Conservation (phyloP, 2,888 invertebrate species). For the Mimachlamys varia region DNA sequence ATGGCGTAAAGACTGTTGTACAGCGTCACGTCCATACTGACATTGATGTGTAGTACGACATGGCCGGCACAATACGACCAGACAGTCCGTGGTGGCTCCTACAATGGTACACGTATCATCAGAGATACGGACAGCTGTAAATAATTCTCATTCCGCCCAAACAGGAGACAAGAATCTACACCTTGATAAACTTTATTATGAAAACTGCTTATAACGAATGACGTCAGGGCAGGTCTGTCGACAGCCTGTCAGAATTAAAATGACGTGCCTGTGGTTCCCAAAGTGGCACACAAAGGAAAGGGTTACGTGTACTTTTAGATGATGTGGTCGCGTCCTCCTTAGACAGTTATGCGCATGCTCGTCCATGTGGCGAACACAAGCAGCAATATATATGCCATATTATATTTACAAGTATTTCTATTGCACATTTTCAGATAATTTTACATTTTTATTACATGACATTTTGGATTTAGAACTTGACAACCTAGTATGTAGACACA, state of each 20-base stretch:
- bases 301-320: background rate
- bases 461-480: background rate
- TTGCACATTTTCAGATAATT: background rate
- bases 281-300: background rate
- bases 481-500: background rate
- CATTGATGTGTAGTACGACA: background rate
- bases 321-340: background rate
- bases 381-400: constrained; percentile 22
- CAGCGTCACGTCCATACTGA: background rate
- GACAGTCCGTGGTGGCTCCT: background rate
- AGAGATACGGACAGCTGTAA: background rate
- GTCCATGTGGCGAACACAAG: background rate
- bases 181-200: background rate
- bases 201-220: background rate
- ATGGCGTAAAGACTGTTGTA: background rate
- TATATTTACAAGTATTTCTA: background rate
- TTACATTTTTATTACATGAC: constrained; percentile 5
- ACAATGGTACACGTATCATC: background rate
- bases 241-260: constrained; percentile 3
- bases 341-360: background rate
- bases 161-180: constrained; percentile 24
- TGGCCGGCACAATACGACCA: background rate
- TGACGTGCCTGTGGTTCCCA: background rate
- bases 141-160: background rate
- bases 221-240: constrained; percentile 14